These are phyloP conservation scores for Creontiades dilutus DNA, from an alignment of 2,888 invertebrate genomes.

Conservation along the genomic window DNA sequence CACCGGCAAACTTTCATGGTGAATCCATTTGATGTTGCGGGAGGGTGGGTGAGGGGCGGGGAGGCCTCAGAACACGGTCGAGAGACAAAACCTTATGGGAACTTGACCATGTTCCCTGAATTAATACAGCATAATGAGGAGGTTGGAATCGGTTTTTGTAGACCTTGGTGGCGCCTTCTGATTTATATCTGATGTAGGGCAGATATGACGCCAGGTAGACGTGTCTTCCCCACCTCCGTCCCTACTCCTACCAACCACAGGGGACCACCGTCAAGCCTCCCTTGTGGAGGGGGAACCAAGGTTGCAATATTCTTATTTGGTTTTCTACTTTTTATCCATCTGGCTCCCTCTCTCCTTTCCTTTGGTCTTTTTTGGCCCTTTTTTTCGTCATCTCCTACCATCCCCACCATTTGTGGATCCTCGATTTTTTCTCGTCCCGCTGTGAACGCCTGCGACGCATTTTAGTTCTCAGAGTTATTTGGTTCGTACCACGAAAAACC, in stretches of 20 bases:
- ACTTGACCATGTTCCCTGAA: constrained; percentile 68
- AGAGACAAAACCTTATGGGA: constrained; percentile 55
- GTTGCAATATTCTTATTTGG: constrained; percentile 61
- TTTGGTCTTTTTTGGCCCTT: not conserved
- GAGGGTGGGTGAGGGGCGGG: not conserved
- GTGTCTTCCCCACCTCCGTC: not conserved
- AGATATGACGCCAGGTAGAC: constrained; percentile 69
- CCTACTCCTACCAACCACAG: not conserved
- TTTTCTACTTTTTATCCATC: constrained; percentile 35
- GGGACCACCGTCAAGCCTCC: not conserved
- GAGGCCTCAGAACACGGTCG: not conserved
- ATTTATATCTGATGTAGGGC: constrained; percentile 68
- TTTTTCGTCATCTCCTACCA: not conserved
- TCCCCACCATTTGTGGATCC: constrained; percentile 17
- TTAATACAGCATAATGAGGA: constrained; percentile 70
- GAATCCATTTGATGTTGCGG: not conserved
- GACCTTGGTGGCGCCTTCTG: constrained; percentile 64
- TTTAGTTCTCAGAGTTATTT: not conserved
- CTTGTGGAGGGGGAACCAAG: constrained; percentile 5
- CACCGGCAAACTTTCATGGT: not conserved
- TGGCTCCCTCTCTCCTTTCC: not conserved
- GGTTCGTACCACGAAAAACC: not conserved
- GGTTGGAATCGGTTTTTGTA: constrained; percentile 65
- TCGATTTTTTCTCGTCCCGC: not conserved
- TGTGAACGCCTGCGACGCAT: not conserved